These are phyloP conservation scores for Melieria crassipennis DNA, from an alignment of 2,888 invertebrate species.

Conservation along the genomic window DNA sequence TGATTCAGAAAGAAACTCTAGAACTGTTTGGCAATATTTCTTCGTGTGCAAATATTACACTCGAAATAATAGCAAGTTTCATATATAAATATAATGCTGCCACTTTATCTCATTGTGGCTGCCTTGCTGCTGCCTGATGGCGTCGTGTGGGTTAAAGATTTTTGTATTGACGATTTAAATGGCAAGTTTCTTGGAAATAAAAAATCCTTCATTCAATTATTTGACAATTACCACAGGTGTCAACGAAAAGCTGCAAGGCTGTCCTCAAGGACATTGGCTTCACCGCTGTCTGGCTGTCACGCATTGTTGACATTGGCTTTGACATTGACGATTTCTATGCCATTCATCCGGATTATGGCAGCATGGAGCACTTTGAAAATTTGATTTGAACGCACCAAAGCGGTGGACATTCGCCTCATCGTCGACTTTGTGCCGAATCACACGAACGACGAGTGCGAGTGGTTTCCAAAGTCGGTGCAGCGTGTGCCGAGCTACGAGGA, in stretches of 20 bases:
- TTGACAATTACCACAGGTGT: no score
- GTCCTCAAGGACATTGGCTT: constrained; percentile 71
- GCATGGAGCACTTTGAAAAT: constrained; percentile 73
- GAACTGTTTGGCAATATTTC: constrained; percentile 16
- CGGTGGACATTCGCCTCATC: constrained; percentile 53
- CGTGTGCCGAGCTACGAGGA: constrained; percentile 73
- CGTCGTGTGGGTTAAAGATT: no score
- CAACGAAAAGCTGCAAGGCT: no score
- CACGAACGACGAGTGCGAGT: no score
- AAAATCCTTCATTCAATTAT: background rate
- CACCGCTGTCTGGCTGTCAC: constrained; percentile 75
- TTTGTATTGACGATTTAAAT: constrained; percentile 71
- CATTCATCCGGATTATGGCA: constrained; percentile 76
- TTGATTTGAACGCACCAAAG: no score
- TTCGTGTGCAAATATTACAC: background rate
- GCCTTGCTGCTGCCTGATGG: no score
- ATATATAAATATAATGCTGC: constrained; percentile 37
- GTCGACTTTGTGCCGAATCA: constrained; percentile 76
- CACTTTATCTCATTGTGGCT: no score
- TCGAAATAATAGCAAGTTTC: no score
- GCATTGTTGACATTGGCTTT: constrained; percentile 79
- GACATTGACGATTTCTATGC: constrained; percentile 75
- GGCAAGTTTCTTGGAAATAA: constrained; percentile 57
- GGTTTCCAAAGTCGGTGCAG: constrained; percentile 73
- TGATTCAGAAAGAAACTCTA: background rate